Base-by-base conservation (phyloP, 1,140 invertebrate genomes). In the Delia radicum region DNA sequence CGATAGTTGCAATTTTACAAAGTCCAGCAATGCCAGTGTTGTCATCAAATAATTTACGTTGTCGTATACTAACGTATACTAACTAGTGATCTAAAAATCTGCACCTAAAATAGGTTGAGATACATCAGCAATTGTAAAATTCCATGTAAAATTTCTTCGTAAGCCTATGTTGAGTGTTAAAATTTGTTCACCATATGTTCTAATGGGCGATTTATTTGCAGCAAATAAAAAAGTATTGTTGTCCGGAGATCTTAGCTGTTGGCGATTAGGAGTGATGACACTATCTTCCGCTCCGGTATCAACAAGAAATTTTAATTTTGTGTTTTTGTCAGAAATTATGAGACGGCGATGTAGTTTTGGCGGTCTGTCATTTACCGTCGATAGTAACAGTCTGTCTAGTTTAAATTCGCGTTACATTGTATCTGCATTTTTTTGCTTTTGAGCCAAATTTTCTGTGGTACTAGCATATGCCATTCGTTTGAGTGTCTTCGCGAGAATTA, bases 111-210 rank as follows among this genome's bases (percentile, higher is more conserved):
- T 87, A 1, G 87, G 79, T 37, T 81, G 80, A 0, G 71, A 62
- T 0, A 87, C 82, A 31, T 84, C 81, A 2, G 86, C 86, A 2
- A 88, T 75, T 12, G 86, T 79, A 65, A 88, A 88, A 85, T 27
- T 74, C 73, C 73, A 88, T 21, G 33, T 61, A 46, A 83, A 84
- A n/a, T 78, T 73, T 48, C 85, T 79, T 8, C 79, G 77, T 2
- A 81, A 65, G 6, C 81, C 82, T 1, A 87, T 65, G 72, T 87
- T 78, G 0, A 87, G 73, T 21, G 46, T 74, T 13, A 61, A 12
- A 21, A 6, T 74, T 55, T 77, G 76, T 21, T 77, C 76, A 5
- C 85, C 86, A 76, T 85, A 87, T 1, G 82, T 87, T 2, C 77
- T 29, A 42, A 87, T 87, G 0, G 26, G 73, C 7, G 28, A 62